Base-by-base conservation (phyloP, 2,888 invertebrate species). In the Trichopria drosophilae region DNA sequence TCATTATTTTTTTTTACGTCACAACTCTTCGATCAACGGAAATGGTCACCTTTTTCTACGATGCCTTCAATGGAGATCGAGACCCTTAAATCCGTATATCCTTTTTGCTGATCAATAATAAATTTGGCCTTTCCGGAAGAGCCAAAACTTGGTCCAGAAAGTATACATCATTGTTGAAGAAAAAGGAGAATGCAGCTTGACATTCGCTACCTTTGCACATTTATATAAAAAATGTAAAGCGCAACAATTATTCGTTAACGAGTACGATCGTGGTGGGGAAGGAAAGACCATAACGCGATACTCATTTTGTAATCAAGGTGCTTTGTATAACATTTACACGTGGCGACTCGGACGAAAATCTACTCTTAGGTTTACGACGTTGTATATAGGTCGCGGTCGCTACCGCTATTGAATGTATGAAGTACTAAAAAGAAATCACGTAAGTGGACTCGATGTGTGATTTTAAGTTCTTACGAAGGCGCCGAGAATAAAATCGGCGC, bases 221-320 rank as follows among this genome's bases (percentile, higher is more conserved):
- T 49, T 53, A 52, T 53, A 44, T 7, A 12, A 32, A 22, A 41
- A n/a, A 34, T n/a, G 26, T 19, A 28, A 12, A 24, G 24, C 10
- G 19, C n/a, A 49, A 26, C 20, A 42, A 41, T 19, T 13, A 34
- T 19, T n/a, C 34, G 16, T 34, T n/a, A n/a, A 34, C 34, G 36
- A n/a, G 13, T 35, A 51, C 19, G 18, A 24, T 12, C 19, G 29
- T 42, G 35, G 18, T 19, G 16, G 16, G 31, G n/a, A 44, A 44
- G 16, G 13, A 16, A 28, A 18, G 24, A 31, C 35, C 31, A 23
- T 34, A 42, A n/a, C n/a, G n/a, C n/a, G 28, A 49, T 29, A 48
- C 37, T 51, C 60, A n/a, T 64, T 67, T 64, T 66, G 56, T 67
- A 68, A 65, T 64, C 61, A 68, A 66, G 70, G 68, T 71, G 71